Evolutionary conservation across 2,888 invertebrate species (phyloP).

Genomic region (Mythimna pallens): DNA sequence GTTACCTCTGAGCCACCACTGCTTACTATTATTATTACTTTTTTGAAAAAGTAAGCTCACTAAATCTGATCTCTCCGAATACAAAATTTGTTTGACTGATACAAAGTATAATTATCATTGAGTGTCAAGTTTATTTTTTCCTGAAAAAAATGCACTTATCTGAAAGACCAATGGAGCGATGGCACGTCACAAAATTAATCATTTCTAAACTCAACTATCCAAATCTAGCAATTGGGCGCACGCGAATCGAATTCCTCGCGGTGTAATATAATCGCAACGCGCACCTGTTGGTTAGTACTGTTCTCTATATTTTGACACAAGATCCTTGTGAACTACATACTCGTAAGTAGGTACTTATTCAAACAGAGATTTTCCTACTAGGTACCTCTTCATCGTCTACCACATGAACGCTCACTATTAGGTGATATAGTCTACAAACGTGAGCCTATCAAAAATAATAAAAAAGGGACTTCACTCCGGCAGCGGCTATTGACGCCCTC

Average conservation of each 20-base stretch:
- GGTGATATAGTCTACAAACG: no score
- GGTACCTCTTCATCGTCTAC: no score
- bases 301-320: constrained; percentile 5
- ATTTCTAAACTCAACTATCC: background rate
- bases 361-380: no score
- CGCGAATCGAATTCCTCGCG: constrained; percentile 33
- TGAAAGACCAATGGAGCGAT: background rate
- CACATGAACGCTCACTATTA: no score
- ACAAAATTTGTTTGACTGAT: background rate
- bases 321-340: constrained; percentile 16
- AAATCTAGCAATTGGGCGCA: constrained; percentile 16
- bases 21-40: background rate
- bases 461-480: no score
- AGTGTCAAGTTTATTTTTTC: background rate
- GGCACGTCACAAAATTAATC: background rate
- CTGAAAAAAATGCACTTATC: background rate
- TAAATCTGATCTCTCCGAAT: background rate
- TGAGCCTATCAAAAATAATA: no score
- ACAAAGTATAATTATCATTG: background rate
- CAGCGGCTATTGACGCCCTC: no score
- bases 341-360: background rate
- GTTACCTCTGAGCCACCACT: no score
- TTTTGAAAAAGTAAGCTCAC: background rate
- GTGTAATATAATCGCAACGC: constrained; percentile 42
- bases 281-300: background rate